Evolutionary conservation across 2,888 invertebrate genomes (phyloP).

Genomic region (Nemapogon koenigi): DNA sequence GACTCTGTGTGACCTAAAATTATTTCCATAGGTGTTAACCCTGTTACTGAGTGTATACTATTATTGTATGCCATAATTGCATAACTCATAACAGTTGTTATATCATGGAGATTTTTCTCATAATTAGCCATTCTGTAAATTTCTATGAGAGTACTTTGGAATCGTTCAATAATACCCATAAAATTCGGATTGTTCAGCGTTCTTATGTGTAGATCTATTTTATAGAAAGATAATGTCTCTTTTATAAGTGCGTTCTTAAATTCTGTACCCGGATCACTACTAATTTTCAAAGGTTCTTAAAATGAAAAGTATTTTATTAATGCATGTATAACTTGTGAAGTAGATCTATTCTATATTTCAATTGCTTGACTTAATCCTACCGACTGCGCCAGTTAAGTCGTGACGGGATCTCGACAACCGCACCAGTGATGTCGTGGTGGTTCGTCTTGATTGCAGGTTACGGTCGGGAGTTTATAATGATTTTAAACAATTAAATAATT

Average conservation of each 20-base stretch:
- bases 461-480: no score
- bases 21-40: conserved; percentile 19
- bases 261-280: conserved; percentile 20
- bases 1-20: conserved; percentile 20
- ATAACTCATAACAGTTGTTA: conserved; percentile 20
- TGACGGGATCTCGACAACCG: no score
- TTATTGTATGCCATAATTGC: conserved; percentile 21
- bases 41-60: conserved; percentile 18
- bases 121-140: conserved; percentile 22
- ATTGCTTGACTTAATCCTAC: no score
- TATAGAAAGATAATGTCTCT: conserved; percentile 17
- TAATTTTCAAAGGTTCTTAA: conserved; percentile 19
- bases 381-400: no score
- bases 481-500: no score
- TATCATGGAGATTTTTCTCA: conserved; percentile 16
- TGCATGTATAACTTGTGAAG: conserved; percentile 20
- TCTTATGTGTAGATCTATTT: conserved; percentile 19
- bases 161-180: conserved; percentile 19
- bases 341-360: conserved; percentile 16
- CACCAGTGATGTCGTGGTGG: no score
- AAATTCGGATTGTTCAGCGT: conserved; percentile 20
- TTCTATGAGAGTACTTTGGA: conserved; percentile 20
- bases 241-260: conserved; percentile 21
- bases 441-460: no score
- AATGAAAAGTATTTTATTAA: conserved; percentile 20